A percentile compares a stretch with the other conserved stretches of the same genome.
Conservation (phyloP, 2,888 invertebrate species). For the Ophion obscuratus region DNA sequence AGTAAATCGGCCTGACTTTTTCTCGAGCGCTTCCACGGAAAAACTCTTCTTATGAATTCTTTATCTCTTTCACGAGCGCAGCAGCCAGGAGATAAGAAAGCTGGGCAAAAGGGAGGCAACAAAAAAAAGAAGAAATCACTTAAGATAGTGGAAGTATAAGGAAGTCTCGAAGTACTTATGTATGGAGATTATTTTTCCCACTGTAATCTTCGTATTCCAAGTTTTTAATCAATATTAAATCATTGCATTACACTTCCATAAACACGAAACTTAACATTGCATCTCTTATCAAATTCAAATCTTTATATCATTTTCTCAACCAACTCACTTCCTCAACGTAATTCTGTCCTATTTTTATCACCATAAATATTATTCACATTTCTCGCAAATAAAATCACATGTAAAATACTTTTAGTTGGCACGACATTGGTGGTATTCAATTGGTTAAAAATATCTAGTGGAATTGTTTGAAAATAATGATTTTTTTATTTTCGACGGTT, state of each 20-base stretch:
- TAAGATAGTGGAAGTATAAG: slow-evolving; percentile 49
- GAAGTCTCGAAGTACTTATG: slow-evolving; percentile 40
- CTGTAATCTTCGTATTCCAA: slow-evolving; percentile 16
- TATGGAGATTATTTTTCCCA: slow-evolving; percentile 34
- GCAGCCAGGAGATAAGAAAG: slow-evolving; percentile 46
- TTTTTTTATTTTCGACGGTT: too few relatives aligned
- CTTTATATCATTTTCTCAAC: background rate
- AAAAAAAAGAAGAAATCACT: slow-evolving; percentile 43
- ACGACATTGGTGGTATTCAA: too few relatives aligned
- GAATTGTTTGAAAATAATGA: too few relatives aligned
- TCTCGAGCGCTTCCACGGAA: slow-evolving; percentile 41
- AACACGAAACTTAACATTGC: background rate
- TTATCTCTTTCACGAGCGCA: slow-evolving; percentile 54
- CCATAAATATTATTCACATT: too few relatives aligned
- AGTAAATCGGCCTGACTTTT: slow-evolving; percentile 57
- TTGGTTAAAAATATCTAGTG: too few relatives aligned
- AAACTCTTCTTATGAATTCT: slow-evolving; percentile 63
- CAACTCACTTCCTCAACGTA: background rate
- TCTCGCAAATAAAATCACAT: too few relatives aligned
- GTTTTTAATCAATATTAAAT: slow-evolving; percentile 44
- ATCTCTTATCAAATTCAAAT: background rate
- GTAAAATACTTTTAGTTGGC: too few relatives aligned
- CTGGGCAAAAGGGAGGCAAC: slow-evolving; percentile 2
- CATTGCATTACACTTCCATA: background rate
- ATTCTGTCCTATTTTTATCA: too few relatives aligned